Conservation (phyloP, 2,113 vertebrate species). For the Tautogolabrus adspersus region DNA sequence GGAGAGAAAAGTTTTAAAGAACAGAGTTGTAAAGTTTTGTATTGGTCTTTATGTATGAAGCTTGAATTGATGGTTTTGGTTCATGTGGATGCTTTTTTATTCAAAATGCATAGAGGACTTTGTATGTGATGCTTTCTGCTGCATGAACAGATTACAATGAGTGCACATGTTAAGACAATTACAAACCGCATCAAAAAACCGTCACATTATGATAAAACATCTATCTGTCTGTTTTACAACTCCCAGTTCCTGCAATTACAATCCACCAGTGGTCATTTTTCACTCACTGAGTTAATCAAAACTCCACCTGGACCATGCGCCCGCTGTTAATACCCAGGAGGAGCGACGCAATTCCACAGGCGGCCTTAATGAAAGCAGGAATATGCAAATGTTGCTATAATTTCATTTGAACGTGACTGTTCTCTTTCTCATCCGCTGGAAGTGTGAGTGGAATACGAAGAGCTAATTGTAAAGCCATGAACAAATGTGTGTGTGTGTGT, state of each 20-base stretch:
- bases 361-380: slow-evolving; percentile 24
- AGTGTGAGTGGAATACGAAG: slow-evolving; percentile 25
- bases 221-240: slow-evolving; percentile 3
- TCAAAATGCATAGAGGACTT: background rate
- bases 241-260: slow-evolving; percentile 9
- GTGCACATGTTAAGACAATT: background rate
- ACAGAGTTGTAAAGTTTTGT: background rate
- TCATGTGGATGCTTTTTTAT: background rate
- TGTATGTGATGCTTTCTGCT: background rate
- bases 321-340: background rate
- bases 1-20: background rate
- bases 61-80: background rate
- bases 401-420: slow-evolving; percentile 14
- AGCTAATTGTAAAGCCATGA: background rate
- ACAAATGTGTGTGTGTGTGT: background rate
- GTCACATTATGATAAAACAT: slow-evolving; percentile 11
- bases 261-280: slow-evolving; percentile 14
- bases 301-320: background rate
- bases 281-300: slow-evolving; percentile 37
- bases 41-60: too few relatives aligned
- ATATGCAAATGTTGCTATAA: slow-evolving; percentile 48
- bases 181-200: background rate
- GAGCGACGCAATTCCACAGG: background rate
- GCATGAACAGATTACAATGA: background rate
- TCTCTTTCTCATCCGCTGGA: background rate